Percentiles rank a stretch among this genome's conserved stretches.
Conservation (phyloP, 53 echinoderm and acorn worm species). For the Patiria pectinifera region DNA sequence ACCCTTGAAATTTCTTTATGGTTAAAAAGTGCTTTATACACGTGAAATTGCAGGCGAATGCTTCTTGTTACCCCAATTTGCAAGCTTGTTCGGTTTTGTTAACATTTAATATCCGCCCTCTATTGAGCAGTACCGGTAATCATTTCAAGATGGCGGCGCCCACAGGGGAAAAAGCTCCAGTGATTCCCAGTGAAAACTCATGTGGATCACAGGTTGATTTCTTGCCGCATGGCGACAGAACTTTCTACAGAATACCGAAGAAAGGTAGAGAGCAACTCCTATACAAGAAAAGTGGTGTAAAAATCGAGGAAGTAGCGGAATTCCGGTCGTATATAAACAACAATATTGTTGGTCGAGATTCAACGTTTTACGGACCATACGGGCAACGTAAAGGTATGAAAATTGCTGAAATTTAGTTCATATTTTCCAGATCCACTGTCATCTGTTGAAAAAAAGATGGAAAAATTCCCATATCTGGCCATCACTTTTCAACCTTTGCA, state of each 20-base stretch:
- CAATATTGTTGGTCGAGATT: conserved; percentile 77
- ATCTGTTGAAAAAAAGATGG: no score
- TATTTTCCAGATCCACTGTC: no score
- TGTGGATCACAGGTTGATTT: conserved; percentile 2
- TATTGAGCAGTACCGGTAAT: background rate
- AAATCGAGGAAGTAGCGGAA: background rate
- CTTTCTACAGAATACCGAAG: conserved; percentile 68
- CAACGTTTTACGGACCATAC: conserved; percentile 82
- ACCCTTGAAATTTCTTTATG: no score
- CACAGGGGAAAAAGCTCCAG: background rate
- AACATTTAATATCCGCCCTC: conserved; percentile 13
- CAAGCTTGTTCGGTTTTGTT: background rate
- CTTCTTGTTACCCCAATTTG: no score
- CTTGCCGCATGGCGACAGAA: conserved; percentile 58
- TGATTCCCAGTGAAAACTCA: background rate
- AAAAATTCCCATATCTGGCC: no score
- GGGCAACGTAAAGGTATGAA: conserved; percentile 83
- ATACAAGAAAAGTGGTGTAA: background rate
- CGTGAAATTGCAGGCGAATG: no score
- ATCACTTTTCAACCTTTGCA: no score
- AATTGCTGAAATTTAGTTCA: background rate
- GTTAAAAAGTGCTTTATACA: no score
- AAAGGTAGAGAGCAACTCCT: background rate
- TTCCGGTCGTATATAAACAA: conserved; percentile 72
- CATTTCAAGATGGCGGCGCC: conserved; percentile 73